Evolutionary conservation across 2,888 invertebrate genomes (phyloP).

Genomic region (Agonopterix subpropinquella): DNA sequence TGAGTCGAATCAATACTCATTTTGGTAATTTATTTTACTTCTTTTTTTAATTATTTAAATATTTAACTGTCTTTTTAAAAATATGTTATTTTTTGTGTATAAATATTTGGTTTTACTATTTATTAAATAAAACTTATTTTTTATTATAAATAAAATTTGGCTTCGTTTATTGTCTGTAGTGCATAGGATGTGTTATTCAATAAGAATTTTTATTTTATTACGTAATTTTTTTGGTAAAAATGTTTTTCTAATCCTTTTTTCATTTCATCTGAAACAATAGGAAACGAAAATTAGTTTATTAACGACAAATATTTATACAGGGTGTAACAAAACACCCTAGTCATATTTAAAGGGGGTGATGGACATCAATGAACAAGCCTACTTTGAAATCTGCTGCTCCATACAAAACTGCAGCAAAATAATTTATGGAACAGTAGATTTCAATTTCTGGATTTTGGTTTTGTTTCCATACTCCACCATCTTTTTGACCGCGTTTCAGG

Average conservation of each 20-base stretch:
- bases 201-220: constrained; percentile 12
- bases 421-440: too few relatives aligned
- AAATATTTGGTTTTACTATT: constrained; percentile 1
- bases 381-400: too few relatives aligned
- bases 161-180: constrained; percentile 37
- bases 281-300: constrained; percentile 4
- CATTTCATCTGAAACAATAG: constrained; percentile 55
- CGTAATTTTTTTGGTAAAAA: constrained; percentile 8
- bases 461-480: too few relatives aligned
- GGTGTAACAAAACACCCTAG: too few relatives aligned
- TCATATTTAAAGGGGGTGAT: too few relatives aligned
- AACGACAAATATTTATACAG: too few relatives aligned
- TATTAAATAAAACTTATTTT: constrained; percentile 13
- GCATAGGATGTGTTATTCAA: constrained; percentile 6
- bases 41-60: neutral
- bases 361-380: too few relatives aligned
- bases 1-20: constrained; percentile 66
- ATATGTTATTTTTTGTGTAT: neutral
- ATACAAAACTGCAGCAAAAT: too few relatives aligned
- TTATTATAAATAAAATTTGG: constrained; percentile 26
- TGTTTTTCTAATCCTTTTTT: constrained; percentile 13
- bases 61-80: neutral
- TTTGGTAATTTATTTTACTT: constrained; percentile 20
- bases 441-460: too few relatives aligned
- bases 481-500: too few relatives aligned